Conservation (phyloP, 2,888 invertebrate species). For the Pseudanteris insignis region DNA sequence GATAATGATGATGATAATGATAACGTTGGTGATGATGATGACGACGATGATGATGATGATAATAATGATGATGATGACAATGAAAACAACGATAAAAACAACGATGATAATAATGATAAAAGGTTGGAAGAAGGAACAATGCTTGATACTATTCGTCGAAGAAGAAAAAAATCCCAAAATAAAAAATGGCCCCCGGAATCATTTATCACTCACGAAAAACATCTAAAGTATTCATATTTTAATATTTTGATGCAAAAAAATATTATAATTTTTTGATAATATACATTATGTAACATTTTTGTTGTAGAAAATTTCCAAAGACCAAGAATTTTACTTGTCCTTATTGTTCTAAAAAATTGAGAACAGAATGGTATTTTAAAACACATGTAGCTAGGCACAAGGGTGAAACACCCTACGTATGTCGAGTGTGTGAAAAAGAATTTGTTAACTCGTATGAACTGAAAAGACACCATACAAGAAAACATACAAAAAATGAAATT, state of each 20-base stretch:
- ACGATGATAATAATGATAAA: slow-evolving; percentile 19
- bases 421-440: slow-evolving; percentile 54
- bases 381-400: slow-evolving; percentile 58
- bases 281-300: not conserved
- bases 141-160: slow-evolving; percentile 23
- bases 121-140: slow-evolving; percentile 23
- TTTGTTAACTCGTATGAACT: slow-evolving; percentile 55
- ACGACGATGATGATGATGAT: no score
- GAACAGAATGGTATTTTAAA: slow-evolving; percentile 62
- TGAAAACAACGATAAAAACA: no score
- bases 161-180: slow-evolving; percentile 22
- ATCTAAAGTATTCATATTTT: slow-evolving; percentile 10
- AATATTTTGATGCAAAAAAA: not conserved
- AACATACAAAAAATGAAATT: slow-evolving; percentile 50
- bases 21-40: no score
- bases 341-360: slow-evolving; percentile 58
- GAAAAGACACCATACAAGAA: slow-evolving; percentile 53
- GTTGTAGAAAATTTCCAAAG: slow-evolving; percentile 28
- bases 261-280: not conserved
- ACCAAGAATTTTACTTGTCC: slow-evolving; percentile 55
- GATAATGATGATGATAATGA: no score
- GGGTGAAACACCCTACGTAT: slow-evolving; percentile 54
- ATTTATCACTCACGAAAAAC: slow-evolving; percentile 10
- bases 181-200: slow-evolving; percentile 15
- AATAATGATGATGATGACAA: no score